Conservation (phyloP, 2,888 invertebrate species). For the Euplexia lucipara region DNA sequence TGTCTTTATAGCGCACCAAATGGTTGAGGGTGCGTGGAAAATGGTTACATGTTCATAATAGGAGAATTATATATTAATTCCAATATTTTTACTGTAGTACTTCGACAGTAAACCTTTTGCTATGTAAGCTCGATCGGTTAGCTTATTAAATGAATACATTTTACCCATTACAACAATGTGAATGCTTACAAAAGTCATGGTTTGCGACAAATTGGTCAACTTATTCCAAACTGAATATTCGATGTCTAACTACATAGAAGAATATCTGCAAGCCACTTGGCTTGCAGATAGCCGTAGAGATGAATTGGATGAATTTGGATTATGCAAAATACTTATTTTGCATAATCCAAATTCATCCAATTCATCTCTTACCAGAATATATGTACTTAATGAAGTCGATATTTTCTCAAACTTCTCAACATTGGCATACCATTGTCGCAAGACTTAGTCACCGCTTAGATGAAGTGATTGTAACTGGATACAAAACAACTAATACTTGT, state of each 20-base stretch:
- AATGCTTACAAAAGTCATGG: no score
- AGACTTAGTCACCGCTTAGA: constrained; percentile 9
- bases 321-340: fast-evolving
- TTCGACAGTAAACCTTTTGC: background rate
- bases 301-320: background rate
- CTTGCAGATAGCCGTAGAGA: no score
- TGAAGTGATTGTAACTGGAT: constrained; percentile 16
- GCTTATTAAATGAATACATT: no score
- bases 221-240: background rate
- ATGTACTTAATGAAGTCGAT: background rate
- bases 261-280: no score
- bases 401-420: background rate
- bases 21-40: background rate
- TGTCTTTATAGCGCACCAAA: constrained; percentile 23
- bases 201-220: background rate
- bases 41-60: background rate
- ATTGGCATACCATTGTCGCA: background rate
- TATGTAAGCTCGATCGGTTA: background rate
- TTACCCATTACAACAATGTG: no score
- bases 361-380: background rate
- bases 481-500: constrained; percentile 7
- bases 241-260: no score
- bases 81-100: background rate
- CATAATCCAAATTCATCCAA: background rate
- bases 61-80: background rate